Conservation (phyloP, 2,113 vertebrate genomes). For the Acrocephalus kingi region DNA sequence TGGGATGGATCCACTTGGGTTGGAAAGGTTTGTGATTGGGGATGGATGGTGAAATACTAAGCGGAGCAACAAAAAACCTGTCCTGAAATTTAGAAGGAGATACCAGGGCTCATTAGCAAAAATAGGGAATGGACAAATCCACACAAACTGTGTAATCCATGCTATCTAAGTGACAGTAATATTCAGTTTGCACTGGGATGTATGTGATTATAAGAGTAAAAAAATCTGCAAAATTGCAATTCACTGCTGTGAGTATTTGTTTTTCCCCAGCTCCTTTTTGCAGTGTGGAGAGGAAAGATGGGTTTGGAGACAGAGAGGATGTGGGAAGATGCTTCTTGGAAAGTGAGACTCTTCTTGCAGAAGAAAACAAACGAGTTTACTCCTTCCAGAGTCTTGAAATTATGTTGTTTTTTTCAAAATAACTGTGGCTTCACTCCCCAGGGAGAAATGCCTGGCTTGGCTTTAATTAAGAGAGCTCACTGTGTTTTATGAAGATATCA, state of each 20-base stretch:
- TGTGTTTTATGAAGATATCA: neutral
- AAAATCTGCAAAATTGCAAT: neutral
- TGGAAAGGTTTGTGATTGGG: too few relatives aligned
- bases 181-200: neutral
- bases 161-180: neutral
- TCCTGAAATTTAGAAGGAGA: neutral
- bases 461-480: neutral
- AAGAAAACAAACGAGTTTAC: neutral
- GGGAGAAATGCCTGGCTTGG: neutral
- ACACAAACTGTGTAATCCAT: neutral
- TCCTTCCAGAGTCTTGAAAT: neutral
- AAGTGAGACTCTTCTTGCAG: neutral
- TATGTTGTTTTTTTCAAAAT: neutral
- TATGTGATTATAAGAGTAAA: neutral
- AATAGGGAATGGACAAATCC: neutral
- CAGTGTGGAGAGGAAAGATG: neutral
- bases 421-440: neutral
- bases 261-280: neutral
- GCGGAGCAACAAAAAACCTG: neutral
- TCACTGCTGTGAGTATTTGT: neutral
- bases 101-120: neutral
- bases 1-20: accelerated
- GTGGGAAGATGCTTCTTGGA: neutral
- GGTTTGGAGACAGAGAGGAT: neutral
- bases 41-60: neutral